Conservation (phyloP, 2,888 invertebrate species). For the Escarpia spicata region DNA sequence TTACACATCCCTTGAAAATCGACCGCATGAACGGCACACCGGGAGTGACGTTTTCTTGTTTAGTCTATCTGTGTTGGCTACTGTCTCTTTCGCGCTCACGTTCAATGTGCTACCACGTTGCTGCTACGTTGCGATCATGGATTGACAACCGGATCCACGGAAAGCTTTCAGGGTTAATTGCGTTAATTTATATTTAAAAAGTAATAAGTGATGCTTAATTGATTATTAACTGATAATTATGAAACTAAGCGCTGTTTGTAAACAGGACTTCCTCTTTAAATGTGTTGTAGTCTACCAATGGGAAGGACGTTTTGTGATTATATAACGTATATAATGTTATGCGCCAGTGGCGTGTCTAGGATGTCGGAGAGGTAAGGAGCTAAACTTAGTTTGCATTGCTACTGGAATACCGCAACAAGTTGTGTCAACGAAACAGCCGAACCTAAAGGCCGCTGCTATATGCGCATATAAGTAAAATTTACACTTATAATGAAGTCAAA, state of each 20-base stretch:
- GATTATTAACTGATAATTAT: no score
- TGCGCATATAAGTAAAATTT: not conserved
- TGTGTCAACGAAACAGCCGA: no score
- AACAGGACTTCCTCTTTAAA: no score
- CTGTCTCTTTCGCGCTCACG: not conserved
- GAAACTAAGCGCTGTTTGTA: no score
- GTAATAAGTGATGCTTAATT: no score
- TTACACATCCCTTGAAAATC: not conserved
- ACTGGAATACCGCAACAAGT: no score
- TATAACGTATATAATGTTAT: not conserved
- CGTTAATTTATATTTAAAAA: no score
- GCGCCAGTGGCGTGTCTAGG: not conserved
- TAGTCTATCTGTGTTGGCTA: not conserved
- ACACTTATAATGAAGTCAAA: no score
- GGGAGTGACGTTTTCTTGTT: not conserved
- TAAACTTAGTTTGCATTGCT: no score
- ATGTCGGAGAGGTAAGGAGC: no score
- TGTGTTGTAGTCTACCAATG: not conserved
- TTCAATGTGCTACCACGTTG: not conserved
- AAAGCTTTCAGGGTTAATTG: not conserved
- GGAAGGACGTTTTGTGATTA: no score
- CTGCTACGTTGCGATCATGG: not conserved
- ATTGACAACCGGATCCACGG: not conserved
- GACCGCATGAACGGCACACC: not conserved
- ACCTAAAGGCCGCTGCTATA: no score